Percentiles rank a stretch among this genome's conserved stretches.
Evolutionary conservation across 2,113 vertebrate genomes (phyloP).

Genomic region (Brevimyrus niger): DNA sequence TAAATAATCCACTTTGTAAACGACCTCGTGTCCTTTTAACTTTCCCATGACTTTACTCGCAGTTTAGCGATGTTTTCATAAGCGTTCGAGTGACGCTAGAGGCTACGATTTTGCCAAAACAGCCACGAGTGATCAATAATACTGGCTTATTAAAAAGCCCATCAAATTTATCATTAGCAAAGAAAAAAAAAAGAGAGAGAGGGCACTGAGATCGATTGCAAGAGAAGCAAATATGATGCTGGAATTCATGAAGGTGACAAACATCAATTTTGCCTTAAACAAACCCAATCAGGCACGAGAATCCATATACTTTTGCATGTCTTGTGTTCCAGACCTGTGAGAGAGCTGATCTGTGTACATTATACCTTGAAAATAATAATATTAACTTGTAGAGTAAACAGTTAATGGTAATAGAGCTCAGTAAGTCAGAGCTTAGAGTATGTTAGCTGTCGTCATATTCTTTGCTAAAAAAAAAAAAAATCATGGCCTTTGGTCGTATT

Average conservation of each 20-base stretch:
- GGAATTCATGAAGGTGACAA: neutral
- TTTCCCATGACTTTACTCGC: neutral
- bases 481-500: neutral
- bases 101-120: neutral
- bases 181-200: neutral
- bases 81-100: neutral
- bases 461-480: neutral
- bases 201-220: constrained; percentile 6
- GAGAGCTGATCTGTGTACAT: neutral
- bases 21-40: neutral
- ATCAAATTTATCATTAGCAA: neutral
- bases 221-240: neutral
- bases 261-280: neutral
- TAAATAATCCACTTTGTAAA: neutral
- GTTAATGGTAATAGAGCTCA: neutral
- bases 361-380: neutral
- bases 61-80: neutral
- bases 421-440: neutral
- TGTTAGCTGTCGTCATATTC: neutral
- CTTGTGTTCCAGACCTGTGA: neutral
- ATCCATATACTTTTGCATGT: neutral
- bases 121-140: constrained; percentile 4
- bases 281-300: neutral
- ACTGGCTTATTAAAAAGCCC: neutral
- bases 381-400: neutral